Percentiles rank a stretch among this genome's conserved stretches.
phyloP scores from a whole-genome alignment of 2,797 vertebrate species.

The Melanotaenia pygmaea region DNA sequence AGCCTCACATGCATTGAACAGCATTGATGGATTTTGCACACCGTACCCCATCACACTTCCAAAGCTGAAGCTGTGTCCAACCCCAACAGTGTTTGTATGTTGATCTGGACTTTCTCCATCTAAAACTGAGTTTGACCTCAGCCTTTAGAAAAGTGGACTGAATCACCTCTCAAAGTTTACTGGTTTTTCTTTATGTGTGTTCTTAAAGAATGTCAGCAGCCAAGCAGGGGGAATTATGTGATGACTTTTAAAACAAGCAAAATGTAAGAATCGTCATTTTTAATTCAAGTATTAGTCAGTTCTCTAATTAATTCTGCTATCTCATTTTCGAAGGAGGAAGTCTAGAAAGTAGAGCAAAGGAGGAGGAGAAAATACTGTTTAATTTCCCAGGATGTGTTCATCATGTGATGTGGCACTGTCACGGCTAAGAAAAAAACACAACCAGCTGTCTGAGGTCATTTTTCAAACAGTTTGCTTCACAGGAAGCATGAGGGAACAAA shows the following conservation, averaged over 20 bases:
- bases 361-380: slow-evolving; percentile 2
- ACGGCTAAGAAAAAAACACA: background rate
- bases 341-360: background rate
- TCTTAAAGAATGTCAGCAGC: slow-evolving; percentile 40
- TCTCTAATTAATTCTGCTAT: slow-evolving; percentile 34
- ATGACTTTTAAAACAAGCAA: slow-evolving; percentile 27
- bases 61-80: slow-evolving; percentile 51
- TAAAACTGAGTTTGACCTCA: slow-evolving; percentile 15
- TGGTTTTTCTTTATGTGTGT: background rate
- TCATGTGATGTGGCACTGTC: slow-evolving; percentile 15
- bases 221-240: slow-evolving; percentile 22
- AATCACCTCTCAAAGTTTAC: slow-evolving; percentile 40
- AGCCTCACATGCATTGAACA: slow-evolving; percentile 63
- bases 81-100: slow-evolving; percentile 38
- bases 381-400: background rate
- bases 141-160: slow-evolving; percentile 56
- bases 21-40: slow-evolving; percentile 74
- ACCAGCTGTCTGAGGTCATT: background rate
- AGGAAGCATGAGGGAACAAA: slow-evolving; percentile 41
- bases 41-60: slow-evolving; percentile 37
- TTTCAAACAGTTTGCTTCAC: slow-evolving; percentile 10
- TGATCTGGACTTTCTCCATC: slow-evolving; percentile 33
- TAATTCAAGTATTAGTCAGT: slow-evolving; percentile 35
- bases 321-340: slow-evolving; percentile 6
- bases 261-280: slow-evolving; percentile 36